Conservation (phyloP, 2,888 invertebrate genomes). For the Penaeus monodon region DNA sequence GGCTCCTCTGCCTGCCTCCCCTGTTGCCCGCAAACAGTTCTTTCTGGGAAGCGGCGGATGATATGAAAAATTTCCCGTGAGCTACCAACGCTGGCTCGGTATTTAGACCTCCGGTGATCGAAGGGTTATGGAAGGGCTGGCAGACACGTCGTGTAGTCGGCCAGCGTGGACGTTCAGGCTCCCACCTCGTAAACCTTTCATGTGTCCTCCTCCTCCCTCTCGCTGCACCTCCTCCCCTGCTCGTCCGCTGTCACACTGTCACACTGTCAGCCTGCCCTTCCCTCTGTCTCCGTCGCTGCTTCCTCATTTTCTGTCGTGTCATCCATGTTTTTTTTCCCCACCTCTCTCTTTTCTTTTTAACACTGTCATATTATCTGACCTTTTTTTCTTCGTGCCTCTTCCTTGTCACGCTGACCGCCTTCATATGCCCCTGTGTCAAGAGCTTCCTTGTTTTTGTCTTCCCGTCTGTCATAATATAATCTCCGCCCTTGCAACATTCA, state of each 20-base stretch:
- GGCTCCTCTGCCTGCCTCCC: no score
- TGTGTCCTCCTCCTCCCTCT: background rate
- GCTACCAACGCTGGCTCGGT: constrained; percentile 16
- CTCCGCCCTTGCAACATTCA: background rate
- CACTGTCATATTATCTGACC: background rate
- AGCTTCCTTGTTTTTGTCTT: background rate
- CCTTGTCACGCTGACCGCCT: background rate
- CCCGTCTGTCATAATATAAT: background rate
- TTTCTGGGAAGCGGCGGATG: constrained; percentile 13
- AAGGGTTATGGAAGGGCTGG: constrained; percentile 19
- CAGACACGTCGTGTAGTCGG: background rate
- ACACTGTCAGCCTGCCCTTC: constrained; percentile 21
- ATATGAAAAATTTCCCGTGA: constrained; percentile 21
- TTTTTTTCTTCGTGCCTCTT: background rate
- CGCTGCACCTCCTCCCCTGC: background rate
- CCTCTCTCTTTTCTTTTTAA: background rate
- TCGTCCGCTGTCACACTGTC: background rate
- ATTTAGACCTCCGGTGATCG: constrained; percentile 37
- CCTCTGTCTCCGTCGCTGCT: background rate
- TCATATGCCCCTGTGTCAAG: background rate
- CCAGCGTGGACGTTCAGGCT: background rate
- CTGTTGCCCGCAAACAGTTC: background rate
- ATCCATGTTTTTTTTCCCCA: no score
- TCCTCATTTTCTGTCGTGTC: background rate
- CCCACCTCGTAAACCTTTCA: constrained; percentile 1